Evolutionary conservation across 2,888 invertebrate species (phyloP).

Genomic region (Peribatodes rhomboidaria): DNA sequence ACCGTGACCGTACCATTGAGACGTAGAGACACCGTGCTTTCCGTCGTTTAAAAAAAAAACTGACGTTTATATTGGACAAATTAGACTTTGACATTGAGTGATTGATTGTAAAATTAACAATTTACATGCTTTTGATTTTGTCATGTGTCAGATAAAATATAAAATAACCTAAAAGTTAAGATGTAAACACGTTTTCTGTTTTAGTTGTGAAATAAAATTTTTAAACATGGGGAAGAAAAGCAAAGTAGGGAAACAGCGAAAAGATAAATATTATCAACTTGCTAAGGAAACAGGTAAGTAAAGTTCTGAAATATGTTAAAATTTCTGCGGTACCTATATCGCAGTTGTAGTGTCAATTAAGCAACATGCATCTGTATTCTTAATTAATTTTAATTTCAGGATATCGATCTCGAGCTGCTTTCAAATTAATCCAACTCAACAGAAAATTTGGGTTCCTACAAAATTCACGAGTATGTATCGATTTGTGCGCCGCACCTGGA

Average conservation of each 20-base stretch:
- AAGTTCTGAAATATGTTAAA: constrained; percentile 39
- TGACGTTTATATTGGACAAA: no score
- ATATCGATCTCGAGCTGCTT: constrained; percentile 99
- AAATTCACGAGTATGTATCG: constrained; percentile 97
- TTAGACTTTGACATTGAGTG: background rate
- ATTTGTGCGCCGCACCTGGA: constrained; percentile 99
- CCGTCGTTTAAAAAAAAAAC: no score
- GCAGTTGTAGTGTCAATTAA: no score
- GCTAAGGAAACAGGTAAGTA: constrained; percentile 98
- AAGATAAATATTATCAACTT: constrained; percentile 99
- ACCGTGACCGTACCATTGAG: no score
- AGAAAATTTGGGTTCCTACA: constrained; percentile 98
- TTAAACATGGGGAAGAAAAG: constrained; percentile 96
- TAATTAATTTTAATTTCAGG: constrained; percentile 86
- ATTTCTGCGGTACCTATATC: background rate
- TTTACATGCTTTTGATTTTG: no score
- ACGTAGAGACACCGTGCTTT: no score
- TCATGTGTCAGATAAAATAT: background rate
- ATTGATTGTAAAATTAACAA: no score
- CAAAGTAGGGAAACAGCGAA: constrained; percentile 98
- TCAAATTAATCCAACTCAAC: constrained; percentile 99
- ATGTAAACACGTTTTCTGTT: constrained; percentile 37
- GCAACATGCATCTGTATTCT: background rate
- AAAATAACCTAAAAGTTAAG: constrained; percentile 13
- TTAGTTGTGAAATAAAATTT: background rate